Evolutionary conservation across 2,888 invertebrate genomes (phyloP).

Genomic region (Syrista parreyssii): DNA sequence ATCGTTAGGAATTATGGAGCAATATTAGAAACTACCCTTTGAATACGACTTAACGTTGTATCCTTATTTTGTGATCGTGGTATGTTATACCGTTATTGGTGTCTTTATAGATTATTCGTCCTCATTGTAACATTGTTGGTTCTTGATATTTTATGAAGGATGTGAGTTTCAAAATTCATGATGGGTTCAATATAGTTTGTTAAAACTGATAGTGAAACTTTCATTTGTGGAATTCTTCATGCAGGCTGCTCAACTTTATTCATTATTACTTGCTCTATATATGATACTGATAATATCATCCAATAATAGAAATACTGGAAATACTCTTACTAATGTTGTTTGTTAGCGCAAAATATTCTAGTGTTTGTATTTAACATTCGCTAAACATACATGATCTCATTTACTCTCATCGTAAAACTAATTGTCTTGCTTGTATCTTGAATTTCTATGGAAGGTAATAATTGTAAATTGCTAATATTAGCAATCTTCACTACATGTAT

Average conservation of each 20-base stretch:
- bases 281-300: not conserved
- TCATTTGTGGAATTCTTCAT: not conserved
- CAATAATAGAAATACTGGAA: not conserved
- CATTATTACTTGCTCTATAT: not conserved
- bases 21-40: constrained; percentile 14
- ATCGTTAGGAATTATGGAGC: constrained; percentile 30
- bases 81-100: not conserved
- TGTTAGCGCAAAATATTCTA: not conserved
- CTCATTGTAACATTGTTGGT: not conserved
- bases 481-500: not conserved
- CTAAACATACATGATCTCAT: not conserved
- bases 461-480: not conserved
- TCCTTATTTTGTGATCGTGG: not conserved
- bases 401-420: too few relatives aligned
- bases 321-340: not conserved
- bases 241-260: not conserved
- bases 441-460: too few relatives aligned
- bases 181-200: not conserved
- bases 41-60: not conserved
- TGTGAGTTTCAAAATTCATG: not conserved
- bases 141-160: not conserved
- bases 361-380: not conserved
- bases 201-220: not conserved
- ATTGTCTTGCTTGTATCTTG: too few relatives aligned
- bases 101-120: not conserved